These are phyloP conservation scores for Zygaena filipendulae DNA, from an alignment of 2,888 invertebrate genomes.

Conservation along the genomic window DNA sequence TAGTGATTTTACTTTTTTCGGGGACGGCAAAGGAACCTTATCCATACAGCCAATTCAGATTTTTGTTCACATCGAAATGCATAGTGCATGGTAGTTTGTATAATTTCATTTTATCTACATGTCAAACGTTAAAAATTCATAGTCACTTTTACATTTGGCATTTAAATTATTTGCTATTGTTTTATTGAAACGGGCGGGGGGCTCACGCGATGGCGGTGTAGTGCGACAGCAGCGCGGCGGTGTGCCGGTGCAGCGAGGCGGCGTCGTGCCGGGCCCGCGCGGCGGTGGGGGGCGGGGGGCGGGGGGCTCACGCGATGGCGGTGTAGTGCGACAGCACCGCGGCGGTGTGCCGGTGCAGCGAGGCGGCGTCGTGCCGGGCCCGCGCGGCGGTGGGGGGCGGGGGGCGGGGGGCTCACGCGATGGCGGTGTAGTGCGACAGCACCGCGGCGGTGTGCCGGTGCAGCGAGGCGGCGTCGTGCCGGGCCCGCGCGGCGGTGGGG, in stretches of 20 bases:
- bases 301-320: slow-evolving; percentile 28
- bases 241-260: slow-evolving; percentile 44
- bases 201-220: slow-evolving; percentile 36
- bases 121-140: too few relatives aligned
- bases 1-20: too few relatives aligned
- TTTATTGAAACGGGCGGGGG: too few relatives aligned
- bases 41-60: too few relatives aligned
- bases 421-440: slow-evolving; percentile 36
- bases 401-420: slow-evolving; percentile 65
- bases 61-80: too few relatives aligned
- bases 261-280: slow-evolving; percentile 78
- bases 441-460: slow-evolving; percentile 42
- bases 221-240: slow-evolving; percentile 39
- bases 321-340: slow-evolving; percentile 43
- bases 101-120: too few relatives aligned
- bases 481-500: slow-evolving; percentile 76
- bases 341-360: slow-evolving; percentile 38
- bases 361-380: slow-evolving; percentile 73
- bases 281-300: slow-evolving; percentile 78
- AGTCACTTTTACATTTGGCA: too few relatives aligned
- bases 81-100: too few relatives aligned
- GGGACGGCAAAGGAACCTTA: too few relatives aligned
- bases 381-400: slow-evolving; percentile 80
- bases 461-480: slow-evolving; percentile 70
- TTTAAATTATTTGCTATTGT: too few relatives aligned